Percentiles rank a stretch among this genome's conserved stretches.
These are phyloP conservation scores for Slavum lentiscoides DNA, from an alignment of 2,888 invertebrate species.

Conservation along the genomic window DNA sequence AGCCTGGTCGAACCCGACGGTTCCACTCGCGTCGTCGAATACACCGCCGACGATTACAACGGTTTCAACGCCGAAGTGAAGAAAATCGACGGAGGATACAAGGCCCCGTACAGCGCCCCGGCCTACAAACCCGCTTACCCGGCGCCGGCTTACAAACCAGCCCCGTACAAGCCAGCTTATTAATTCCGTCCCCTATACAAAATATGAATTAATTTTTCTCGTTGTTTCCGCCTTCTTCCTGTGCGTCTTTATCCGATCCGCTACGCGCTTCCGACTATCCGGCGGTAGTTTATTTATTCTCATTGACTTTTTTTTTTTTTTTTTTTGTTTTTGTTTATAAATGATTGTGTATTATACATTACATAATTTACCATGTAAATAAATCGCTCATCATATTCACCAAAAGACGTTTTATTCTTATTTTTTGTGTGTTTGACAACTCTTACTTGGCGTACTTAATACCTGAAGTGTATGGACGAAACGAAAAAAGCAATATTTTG, in stretches of 20 bases:
- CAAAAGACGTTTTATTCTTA: neutral
- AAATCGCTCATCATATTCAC: conserved; percentile 28
- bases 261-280: neutral
- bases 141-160: conserved; percentile 38
- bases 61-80: conserved; percentile 54
- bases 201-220: neutral
- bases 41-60: conserved; percentile 53
- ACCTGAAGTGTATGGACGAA: neutral
- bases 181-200: neutral
- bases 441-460: too few relatives aligned
- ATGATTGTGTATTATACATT: conserved; percentile 17
- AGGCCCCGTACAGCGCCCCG: conserved; percentile 54
- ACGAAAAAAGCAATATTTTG: neutral
- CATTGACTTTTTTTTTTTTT: conserved; percentile 9
- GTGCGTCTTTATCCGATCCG: neutral
- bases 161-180: conserved; percentile 48
- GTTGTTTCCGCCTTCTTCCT: neutral
- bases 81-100: conserved; percentile 53
- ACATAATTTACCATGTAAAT: conserved; percentile 29
- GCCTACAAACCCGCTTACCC: conserved; percentile 47
- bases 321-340: conserved; percentile 9
- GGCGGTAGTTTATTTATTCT: neutral
- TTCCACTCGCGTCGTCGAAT: conserved; percentile 52
- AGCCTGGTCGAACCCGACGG: conserved; percentile 50
- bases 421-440: neutral